Base-by-base conservation (phyloP, 2,888 invertebrate genomes). In the Mythimna albipuncta region DNA sequence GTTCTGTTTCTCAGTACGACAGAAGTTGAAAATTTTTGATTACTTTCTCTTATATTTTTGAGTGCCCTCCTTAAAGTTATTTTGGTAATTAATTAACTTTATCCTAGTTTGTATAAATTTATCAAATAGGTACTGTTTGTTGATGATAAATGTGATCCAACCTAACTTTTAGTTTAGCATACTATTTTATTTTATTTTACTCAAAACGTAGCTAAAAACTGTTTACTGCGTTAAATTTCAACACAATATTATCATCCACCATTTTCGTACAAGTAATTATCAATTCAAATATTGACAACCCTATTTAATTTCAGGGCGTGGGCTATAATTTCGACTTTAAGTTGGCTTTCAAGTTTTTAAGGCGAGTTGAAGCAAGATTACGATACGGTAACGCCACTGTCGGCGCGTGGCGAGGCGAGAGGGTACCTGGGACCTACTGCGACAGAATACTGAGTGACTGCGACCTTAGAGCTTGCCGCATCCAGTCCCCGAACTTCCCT, bases 401-500 rank as follows among this genome's bases (percentile, higher is more conserved):
- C 89, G 97, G 95, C 64, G 98, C 98, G 75, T 98, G 98, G 97
- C 96, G 98, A 67, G 98, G 98, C 38, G 98, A 98, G 87, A 94
- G 97, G 74, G 97, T 98, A 65, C 97, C 97, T 26, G 98, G 97
- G 81, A 98, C 98, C 79, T 98, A 98, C 93, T 98, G 98, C 94
- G 98, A 98, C 95, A 97, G 98, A 88, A 97, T 98, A 87, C 97
- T 98, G 87, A 98, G 98, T 89, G 97, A 98, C 91, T 98, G 98
- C 92, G 98, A 98, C 93, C 97, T 97, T 75, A 93, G 94, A 83
- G 95, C 96, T 62, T 98, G 98, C 94, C 97, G 98, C 79, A 97
- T 98, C 77, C 98, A 98, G 94, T 98, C 98, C 38, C 99, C 99
- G 16, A 99, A 99, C 96, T 99, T 98, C 93, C 98, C 98, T 16